A percentile compares a stretch with the other conserved stretches of the same genome.
phyloP scores from a whole-genome alignment of 2,113 vertebrate genomes.

The Trachemys scripta region DNA sequence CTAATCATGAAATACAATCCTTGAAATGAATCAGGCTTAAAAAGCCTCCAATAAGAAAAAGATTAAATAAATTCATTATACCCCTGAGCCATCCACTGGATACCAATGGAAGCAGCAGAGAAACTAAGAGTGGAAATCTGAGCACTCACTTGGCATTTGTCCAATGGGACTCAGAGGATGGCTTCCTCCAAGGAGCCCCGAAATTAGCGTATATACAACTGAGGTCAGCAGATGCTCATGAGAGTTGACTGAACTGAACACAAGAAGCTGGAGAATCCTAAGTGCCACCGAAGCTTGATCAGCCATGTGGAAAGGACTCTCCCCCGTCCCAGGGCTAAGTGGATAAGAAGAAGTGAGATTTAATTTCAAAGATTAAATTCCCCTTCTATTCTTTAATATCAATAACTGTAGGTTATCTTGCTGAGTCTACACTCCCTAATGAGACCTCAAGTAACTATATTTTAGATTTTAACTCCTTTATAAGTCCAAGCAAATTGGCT shows the following conservation, averaged over 20 bases:
- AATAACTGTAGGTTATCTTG: not conserved
- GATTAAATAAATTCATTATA: not conserved
- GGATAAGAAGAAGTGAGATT: not conserved
- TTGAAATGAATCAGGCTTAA: not conserved
- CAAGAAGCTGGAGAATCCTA: not conserved
- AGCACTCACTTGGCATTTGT: not conserved
- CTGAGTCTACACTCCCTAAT: not conserved
- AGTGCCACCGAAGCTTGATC: not conserved
- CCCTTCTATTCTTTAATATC: not conserved
- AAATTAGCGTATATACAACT: not conserved
- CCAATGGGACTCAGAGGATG: not conserved
- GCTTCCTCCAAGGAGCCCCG: not conserved
- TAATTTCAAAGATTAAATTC: not conserved
- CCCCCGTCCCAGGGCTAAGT: not conserved
- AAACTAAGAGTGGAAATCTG: not conserved
- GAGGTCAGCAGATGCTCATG: not conserved
- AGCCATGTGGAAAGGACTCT: not conserved
- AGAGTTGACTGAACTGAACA: not conserved
- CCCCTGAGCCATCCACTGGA: not conserved
- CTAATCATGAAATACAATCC: not conserved
- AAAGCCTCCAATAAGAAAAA: not conserved
- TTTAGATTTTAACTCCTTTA: not conserved
- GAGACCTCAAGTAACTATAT: not conserved
- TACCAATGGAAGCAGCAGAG: not conserved
- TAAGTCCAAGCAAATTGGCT: not conserved